These are phyloP conservation scores for Heliconius nattereri DNA, from an alignment of 1,140 invertebrate species.

Conservation along the genomic window DNA sequence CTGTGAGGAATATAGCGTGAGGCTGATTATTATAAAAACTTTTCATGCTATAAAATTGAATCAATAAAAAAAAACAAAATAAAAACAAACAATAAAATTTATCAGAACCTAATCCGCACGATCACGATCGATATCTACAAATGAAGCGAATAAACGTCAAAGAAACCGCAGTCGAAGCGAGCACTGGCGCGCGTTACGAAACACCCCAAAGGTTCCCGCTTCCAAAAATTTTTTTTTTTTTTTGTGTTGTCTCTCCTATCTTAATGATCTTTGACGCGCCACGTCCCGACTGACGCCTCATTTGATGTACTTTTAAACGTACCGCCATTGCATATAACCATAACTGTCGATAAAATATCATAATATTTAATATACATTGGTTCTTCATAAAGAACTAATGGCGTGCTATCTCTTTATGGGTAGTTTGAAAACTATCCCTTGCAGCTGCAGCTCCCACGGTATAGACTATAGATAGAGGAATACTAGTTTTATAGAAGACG, in stretches of 20 bases:
- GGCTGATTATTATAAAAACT: too few relatives aligned
- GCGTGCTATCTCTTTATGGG: slow-evolving; percentile 24
- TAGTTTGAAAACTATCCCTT: slow-evolving; percentile 14
- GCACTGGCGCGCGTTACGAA: slow-evolving; percentile 34
- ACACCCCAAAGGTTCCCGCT: slow-evolving; percentile 26
- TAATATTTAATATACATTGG: slow-evolving; percentile 35
- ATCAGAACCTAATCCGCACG: slow-evolving; percentile 14
- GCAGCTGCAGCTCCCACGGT: slow-evolving; percentile 19
- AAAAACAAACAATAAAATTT: slow-evolving; percentile 24
- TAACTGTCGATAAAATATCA: slow-evolving; percentile 35
- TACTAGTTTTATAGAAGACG: slow-evolving; percentile 33
- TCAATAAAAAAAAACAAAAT: background rate
- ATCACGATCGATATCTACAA: slow-evolving; percentile 29
- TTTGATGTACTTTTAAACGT: slow-evolving; percentile 55
- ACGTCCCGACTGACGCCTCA: slow-evolving; percentile 30
- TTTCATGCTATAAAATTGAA: background rate
- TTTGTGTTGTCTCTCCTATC: slow-evolving; percentile 37
- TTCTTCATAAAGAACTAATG: slow-evolving; percentile 12
- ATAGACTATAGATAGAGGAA: background rate
- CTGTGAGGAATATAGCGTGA: too few relatives aligned
- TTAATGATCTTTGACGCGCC: slow-evolving; percentile 44
- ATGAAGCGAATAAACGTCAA: slow-evolving; percentile 31
- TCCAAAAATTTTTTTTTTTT: slow-evolving; percentile 29
- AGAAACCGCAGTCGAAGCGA: slow-evolving; percentile 32
- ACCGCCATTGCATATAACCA: slow-evolving; percentile 25